Base-by-base conservation (phyloP, 2,113 vertebrate species). In the Callipepla californica region DNA sequence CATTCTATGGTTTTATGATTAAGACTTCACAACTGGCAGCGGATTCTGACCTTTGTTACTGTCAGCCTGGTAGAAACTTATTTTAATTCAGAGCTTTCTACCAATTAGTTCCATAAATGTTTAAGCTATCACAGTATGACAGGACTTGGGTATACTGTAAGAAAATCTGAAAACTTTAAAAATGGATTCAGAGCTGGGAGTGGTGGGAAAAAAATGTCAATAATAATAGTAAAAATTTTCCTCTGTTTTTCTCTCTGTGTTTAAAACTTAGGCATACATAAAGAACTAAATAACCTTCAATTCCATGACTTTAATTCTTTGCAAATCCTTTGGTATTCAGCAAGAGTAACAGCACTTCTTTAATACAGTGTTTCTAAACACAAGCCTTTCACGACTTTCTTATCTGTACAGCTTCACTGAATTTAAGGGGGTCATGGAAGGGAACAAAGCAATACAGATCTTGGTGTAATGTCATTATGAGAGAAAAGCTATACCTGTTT, bases 11-110 rank as follows among this genome's bases (percentile, higher is more conserved):
- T 57, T 57, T 30, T 57, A 38, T 73, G 73, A 95, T 95, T 91
- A 94, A 94, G 91, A 92, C 38, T 50, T 85, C 18, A 44, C 53
- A 94, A 66, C 5, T 82, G 70, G 13, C 79, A 94, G 55, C 62
- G 34, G 21, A 72, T 77, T 79, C 63, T 96, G 93, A 96, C 85
- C 76, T 96, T 96, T 96, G 13, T 93, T 95, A 95, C 23, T 55
- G 80, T 92, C 68, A 90, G 40, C 82, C 51, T 94, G 50, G 47
- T 7, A 86, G 80, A 95, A 93, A 66, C 6, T 69, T 91, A 32
- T 51, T 87, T 95, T 94, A 94, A 97, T 94, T 89, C 95, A 95
- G 65, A 96, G n/a, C 59, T 96, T 91, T 95, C 55, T 95, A 83
- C 40, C 62, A 91, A 69, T 93, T 88, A 92, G 72, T 85, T 88